Conservation (phyloP, 2,888 invertebrate species). For the Callyntrura sp. region DNA sequence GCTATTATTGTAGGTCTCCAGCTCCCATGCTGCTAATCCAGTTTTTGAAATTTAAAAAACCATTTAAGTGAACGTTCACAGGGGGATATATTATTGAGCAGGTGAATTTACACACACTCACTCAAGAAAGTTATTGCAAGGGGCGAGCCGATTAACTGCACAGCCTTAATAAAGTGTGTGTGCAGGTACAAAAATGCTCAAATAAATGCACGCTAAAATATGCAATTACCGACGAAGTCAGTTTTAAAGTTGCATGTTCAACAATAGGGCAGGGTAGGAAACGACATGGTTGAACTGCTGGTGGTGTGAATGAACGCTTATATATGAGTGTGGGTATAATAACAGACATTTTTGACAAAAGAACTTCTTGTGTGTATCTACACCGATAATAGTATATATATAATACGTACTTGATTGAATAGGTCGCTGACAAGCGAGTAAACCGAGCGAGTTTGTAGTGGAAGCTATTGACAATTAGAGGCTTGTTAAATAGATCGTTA, state of each 20-base stretch:
- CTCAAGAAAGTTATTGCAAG: not conserved
- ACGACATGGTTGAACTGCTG: not conserved
- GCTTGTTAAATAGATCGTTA: too few species aligned
- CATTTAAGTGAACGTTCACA: slow-evolving; percentile 30
- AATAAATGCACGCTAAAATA: too few species aligned
- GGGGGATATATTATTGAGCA: slow-evolving; percentile 36
- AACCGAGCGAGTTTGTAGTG: too few species aligned
- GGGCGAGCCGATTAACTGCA: not conserved
- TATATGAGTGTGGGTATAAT: not conserved
- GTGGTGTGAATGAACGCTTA: not conserved
- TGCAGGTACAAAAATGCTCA: not conserved
- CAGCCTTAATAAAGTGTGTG: not conserved
- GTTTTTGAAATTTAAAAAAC: slow-evolving; percentile 32
- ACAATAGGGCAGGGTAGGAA: not conserved
- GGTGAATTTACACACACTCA: not conserved
- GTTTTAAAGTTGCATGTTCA: not conserved
- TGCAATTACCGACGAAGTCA: too few species aligned
- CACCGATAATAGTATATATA: too few species aligned
- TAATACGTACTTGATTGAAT: too few species aligned
- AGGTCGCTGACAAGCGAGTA: too few species aligned
- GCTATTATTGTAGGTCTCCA: not conserved
- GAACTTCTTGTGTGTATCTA: too few species aligned
- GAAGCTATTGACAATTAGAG: too few species aligned
- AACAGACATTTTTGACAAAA: too few species aligned
- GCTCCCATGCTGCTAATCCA: slow-evolving; percentile 27